Conservation (phyloP, 1,140 invertebrate species). For the Pararge aegeria region DNA sequence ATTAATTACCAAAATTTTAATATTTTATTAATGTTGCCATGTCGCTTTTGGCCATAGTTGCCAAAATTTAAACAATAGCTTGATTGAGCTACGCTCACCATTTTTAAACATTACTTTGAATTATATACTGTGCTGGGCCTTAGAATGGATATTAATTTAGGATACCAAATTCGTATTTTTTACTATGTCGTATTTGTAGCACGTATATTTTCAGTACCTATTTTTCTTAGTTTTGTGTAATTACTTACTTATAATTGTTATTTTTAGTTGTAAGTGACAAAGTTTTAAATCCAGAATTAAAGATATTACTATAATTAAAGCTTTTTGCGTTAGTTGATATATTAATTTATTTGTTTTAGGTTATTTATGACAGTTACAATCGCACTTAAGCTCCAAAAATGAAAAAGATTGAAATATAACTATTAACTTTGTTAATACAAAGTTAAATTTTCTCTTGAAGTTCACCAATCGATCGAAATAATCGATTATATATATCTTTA, state of each 20-base stretch:
- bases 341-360: conserved; percentile 60
- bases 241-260: conserved; percentile 56
- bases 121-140: neutral
- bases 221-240: conserved; percentile 37
- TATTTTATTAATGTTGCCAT: no score
- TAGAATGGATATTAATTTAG: neutral
- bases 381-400: conserved; percentile 14
- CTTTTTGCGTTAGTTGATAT: conserved; percentile 44
- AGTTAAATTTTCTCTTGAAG: conserved; percentile 45
- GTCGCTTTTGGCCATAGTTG: no score
- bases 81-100: no score
- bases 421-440: conserved; percentile 56
- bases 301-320: conserved; percentile 66
- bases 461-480: conserved; percentile 16
- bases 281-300: conserved; percentile 66
- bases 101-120: neutral
- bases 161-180: neutral
- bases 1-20: no score
- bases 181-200: conserved; percentile 12
- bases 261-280: conserved; percentile 64
- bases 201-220: conserved; percentile 50
- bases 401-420: conserved; percentile 25
- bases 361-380: conserved; percentile 24
- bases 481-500: conserved; percentile 13
- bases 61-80: no score